phyloP scores from a whole-genome alignment of 1,140 invertebrate genomes.

The Leptinotarsa texana region DNA sequence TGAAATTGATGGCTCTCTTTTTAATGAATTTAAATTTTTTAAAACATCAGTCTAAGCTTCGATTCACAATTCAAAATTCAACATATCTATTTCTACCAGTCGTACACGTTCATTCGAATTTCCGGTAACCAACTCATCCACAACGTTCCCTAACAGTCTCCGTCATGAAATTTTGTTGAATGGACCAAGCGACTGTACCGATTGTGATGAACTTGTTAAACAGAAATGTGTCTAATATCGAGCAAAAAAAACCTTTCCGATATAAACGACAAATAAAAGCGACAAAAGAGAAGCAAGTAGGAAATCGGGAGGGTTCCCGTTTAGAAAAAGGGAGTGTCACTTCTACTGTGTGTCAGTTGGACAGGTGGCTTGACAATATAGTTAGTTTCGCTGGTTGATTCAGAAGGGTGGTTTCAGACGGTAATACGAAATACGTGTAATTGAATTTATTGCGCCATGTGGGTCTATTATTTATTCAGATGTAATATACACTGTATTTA shows the following conservation, averaged over 20 bases:
- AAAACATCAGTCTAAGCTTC: too few relatives aligned
- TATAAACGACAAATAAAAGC: background rate
- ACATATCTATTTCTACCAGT: too few relatives aligned
- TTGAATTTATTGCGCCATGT: conserved; percentile 17
- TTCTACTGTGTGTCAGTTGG: conserved; percentile 12
- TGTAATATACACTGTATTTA: background rate
- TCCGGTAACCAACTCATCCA: too few relatives aligned
- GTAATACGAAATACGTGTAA: background rate
- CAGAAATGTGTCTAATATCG: conserved; percentile 3
- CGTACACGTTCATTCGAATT: too few relatives aligned
- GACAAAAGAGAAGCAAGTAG: background rate
- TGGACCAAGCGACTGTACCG: background rate
- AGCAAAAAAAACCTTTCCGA: background rate
- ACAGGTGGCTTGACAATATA: conserved; percentile 1
- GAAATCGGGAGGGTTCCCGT: background rate
- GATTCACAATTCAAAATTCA: too few relatives aligned
- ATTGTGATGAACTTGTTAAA: background rate
- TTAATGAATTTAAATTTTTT: too few relatives aligned
- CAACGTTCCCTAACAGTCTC: too few relatives aligned
- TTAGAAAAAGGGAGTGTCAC: background rate
- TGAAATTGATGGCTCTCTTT: too few relatives aligned
- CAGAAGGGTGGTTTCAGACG: background rate
- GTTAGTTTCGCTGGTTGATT: conserved; percentile 1
- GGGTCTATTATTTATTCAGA: conserved; percentile 10
- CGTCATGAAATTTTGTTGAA: background rate